Evolutionary conservation across 2,888 invertebrate species (phyloP).

Genomic region (Linnaemya vulpina): DNA sequence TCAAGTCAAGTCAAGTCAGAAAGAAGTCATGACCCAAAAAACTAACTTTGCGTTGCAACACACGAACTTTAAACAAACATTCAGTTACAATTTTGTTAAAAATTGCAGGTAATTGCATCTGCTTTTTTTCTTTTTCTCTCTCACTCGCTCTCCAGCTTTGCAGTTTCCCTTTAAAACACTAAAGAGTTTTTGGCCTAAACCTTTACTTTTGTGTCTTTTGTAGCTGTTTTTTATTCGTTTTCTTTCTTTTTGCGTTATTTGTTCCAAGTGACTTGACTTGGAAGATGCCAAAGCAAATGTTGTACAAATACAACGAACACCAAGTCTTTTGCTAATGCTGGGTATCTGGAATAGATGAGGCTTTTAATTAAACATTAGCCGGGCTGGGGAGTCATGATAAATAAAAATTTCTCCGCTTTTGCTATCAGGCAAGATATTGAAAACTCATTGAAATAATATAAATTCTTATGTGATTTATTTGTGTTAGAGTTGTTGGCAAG

Average conservation of each 20-base stretch:
- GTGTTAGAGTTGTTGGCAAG: background rate
- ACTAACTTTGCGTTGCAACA: background rate
- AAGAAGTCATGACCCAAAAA: conserved; percentile 57
- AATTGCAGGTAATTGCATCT: conserved; percentile 66
- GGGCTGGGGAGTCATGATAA: background rate
- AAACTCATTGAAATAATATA: background rate
- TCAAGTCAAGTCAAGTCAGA: conserved; percentile 70
- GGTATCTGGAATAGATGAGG: conserved; percentile 6
- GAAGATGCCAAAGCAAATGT: conserved; percentile 61
- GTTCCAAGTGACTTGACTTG: conserved; percentile 70
- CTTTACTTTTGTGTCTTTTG: conserved; percentile 34
- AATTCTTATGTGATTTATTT: background rate
- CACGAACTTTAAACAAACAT: conserved; percentile 59
- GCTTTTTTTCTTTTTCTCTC: background rate
- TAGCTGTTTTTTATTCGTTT: background rate
- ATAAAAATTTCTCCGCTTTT: background rate
- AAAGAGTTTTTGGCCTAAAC: conserved; percentile 64
- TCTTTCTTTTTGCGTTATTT: conserved; percentile 33
- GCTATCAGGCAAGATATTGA: background rate
- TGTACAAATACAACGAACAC: conserved; percentile 43
- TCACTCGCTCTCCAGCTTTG: background rate
- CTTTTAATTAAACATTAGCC: conserved; percentile 42
- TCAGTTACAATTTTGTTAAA: conserved; percentile 51
- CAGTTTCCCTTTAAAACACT: conserved; percentile 9
- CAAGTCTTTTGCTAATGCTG: conserved; percentile 1